Evolutionary conservation across 2,797 vertebrate genomes (phyloP).

Genomic region (Cyprinodon diabolis): DNA sequence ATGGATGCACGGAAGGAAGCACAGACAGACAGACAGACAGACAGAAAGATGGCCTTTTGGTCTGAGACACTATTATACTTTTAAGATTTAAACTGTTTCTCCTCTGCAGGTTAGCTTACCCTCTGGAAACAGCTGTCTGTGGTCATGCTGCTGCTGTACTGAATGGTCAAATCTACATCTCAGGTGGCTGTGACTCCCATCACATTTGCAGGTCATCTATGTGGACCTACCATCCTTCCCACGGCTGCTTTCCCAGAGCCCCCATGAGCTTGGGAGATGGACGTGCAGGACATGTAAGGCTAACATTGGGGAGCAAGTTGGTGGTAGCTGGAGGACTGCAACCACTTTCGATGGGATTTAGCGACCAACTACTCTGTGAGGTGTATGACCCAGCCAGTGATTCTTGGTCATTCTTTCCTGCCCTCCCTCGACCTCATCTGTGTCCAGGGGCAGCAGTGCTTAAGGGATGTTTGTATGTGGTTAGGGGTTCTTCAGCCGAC

Average conservation of each 20-base stretch:
- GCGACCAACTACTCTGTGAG: conserved; percentile 65
- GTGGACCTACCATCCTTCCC: conserved; percentile 29
- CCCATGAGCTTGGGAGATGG: conserved; percentile 32
- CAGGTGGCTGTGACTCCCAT: conserved; percentile 26
- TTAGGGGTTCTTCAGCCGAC: conserved; percentile 83
- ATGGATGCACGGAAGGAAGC: too few relatives aligned
- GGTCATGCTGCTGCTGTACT: conserved; percentile 38
- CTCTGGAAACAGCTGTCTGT: conserved; percentile 20
- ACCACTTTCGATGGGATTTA: conserved; percentile 21
- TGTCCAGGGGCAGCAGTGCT: conserved; percentile 33
- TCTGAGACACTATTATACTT: too few relatives aligned
- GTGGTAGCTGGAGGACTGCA: conserved; percentile 40
- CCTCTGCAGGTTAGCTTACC: conserved; percentile 20
- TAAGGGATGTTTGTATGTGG: conserved; percentile 57
- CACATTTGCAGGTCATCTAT: conserved; percentile 26
- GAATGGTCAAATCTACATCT: conserved; percentile 75
- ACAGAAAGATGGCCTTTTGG: too few relatives aligned
- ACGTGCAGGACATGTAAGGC: conserved; percentile 53
- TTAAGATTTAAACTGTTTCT: neutral
- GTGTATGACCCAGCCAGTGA: conserved; percentile 70
- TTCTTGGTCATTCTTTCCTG: conserved; percentile 53
- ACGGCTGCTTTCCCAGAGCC: conserved; percentile 23
- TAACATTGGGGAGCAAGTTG: conserved; percentile 55
- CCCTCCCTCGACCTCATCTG: conserved; percentile 33
- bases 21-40: too few relatives aligned